Base-by-base conservation (phyloP, 2,113 vertebrate species). In the Pionites leucogaster region DNA sequence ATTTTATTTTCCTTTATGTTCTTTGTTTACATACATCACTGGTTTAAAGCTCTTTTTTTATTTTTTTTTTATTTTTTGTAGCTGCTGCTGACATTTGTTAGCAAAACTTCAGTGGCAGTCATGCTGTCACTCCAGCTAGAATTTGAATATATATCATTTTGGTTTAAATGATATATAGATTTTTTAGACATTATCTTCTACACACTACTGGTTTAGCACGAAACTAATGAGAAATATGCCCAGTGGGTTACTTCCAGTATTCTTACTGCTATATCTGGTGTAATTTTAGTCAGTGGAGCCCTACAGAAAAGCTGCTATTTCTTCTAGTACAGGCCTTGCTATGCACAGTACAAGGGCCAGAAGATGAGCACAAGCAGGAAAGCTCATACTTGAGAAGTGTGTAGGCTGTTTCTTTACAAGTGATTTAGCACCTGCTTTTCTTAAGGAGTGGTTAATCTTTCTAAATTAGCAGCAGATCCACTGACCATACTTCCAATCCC, bases 381-480 rank as follows among this genome's bases (percentile, higher is more conserved):
- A 77, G 64, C 68, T 69, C 24, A 3, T 63, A 10, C 27, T 65
- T 47, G 50, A 42, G 71, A 88, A 80, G 41, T 23, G 42, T 80
- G 46, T 74, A 67, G 67, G 17, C 67, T 90, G 59, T 42, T 80
- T 25, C 78, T 76, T 82, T 65, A 44, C 62, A 47, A 22, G 67
- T 49, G 87, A 91, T 89, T 86, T 88, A 94, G 71, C 10, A 19
- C 71, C 82, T 90, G 60, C 63, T 74, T 71, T 88, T 86, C 86
- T 74, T 74, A 74, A 94, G 76, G 85, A 70, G 59, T 55, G 59
- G 46, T 63, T 96, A 92, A 90, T 94, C 85, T 88, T 88, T 86
- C 49, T 70, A 78, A 93, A 90, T 88, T 63, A 93, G 82, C 60
- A 68, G 42, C 50, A 86, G 68, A 90, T 88, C 60, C 79, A 41